phyloP scores from a whole-genome alignment of 2,797 vertebrate species.

The Phrynocephalus forsythii region DNA sequence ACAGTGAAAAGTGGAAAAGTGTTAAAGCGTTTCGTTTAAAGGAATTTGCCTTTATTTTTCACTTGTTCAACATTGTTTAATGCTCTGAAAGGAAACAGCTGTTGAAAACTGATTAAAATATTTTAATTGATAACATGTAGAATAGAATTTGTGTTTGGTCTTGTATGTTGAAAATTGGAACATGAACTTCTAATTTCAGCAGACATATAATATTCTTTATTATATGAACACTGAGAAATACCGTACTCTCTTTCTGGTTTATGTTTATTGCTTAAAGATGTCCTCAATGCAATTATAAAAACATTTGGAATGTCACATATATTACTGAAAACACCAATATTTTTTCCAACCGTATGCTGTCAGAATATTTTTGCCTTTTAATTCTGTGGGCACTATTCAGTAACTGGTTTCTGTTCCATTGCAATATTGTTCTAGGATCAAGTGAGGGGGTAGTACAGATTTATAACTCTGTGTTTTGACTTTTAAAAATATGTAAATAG shows the following conservation, averaged over 20 bases:
- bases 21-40: not conserved
- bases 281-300: not conserved
- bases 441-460: not conserved
- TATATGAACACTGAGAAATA: not conserved
- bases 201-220: not conserved
- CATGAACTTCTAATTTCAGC: conserved; percentile 17
- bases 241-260: not conserved
- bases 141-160: not conserved
- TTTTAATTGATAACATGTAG: not conserved
- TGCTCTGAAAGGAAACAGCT: conserved; percentile 15
- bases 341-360: not conserved
- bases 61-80: conserved; percentile 9
- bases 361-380: not conserved
- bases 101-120: conserved; percentile 9
- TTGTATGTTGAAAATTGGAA: not conserved
- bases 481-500: not conserved
- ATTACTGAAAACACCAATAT: not conserved
- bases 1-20: conserved; percentile 3
- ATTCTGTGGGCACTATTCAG: not conserved
- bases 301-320: not conserved
- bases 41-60: conserved; percentile 20
- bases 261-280: not conserved
- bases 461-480: not conserved
- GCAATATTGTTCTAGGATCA: not conserved
- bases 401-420: not conserved